phyloP scores from a whole-genome alignment of 2,888 invertebrate genomes.

The Pterostichus madidus region DNA sequence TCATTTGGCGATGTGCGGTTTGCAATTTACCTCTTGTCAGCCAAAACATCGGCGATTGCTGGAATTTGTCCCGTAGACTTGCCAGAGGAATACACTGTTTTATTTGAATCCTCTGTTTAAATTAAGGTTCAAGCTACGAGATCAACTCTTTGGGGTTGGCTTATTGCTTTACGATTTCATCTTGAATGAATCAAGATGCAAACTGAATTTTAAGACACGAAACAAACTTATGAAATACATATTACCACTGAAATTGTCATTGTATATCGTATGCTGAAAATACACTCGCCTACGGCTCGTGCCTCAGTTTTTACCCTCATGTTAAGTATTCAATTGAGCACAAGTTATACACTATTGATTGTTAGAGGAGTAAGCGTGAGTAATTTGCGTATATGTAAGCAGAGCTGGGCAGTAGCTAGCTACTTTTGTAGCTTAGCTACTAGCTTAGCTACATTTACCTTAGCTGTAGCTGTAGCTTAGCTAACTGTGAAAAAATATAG shows the following conservation, averaged over 20 bases:
- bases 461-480: too few species aligned
- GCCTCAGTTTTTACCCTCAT: too few species aligned
- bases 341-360: too few species aligned
- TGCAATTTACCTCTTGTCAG: conserved; percentile 24
- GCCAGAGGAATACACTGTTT: conserved; percentile 10
- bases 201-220: background rate
- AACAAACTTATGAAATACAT: background rate
- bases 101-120: conserved; percentile 42
- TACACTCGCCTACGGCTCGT: too few species aligned
- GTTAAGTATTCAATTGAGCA: too few species aligned
- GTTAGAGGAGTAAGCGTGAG: too few species aligned
- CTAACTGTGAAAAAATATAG: too few species aligned
- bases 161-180: conserved; percentile 29
- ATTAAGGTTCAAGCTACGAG: conserved; percentile 19
- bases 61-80: conserved; percentile 8
- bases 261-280: too few species aligned
- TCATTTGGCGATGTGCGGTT: conserved; percentile 54
- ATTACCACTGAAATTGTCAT: background rate
- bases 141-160: background rate
- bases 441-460: too few species aligned
- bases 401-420: too few species aligned
- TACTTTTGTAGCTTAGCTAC: too few species aligned
- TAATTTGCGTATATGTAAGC: too few species aligned
- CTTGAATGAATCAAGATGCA: background rate
- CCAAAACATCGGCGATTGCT: conserved; percentile 40